A percentile compares a stretch with the other conserved stretches of the same genome.
These are phyloP conservation scores for Anagrus nilaparvatae DNA, from an alignment of 1,140 invertebrate genomes.

Conservation along the genomic window DNA sequence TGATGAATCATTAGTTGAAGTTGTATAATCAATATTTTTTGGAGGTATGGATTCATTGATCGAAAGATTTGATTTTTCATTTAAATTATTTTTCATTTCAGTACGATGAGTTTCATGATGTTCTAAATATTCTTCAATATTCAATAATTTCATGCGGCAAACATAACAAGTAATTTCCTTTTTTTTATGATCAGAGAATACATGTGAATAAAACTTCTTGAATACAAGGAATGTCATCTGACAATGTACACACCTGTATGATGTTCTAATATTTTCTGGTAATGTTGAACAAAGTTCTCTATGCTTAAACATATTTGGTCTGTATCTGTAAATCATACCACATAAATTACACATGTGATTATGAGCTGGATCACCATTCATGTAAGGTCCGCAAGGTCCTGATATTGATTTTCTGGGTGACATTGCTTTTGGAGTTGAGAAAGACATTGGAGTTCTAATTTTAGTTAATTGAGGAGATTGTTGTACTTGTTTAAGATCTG, in stretches of 20 bases:
- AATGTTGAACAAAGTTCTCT: conserved; percentile 25
- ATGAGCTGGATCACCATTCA: conserved; percentile 32
- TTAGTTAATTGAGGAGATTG: conserved; percentile 18
- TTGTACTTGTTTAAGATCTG: conserved; percentile 26
- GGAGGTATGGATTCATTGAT: not conserved
- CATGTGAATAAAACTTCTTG: conserved; percentile 34
- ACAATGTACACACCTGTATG: conserved; percentile 33
- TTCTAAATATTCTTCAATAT: conserved; percentile 24
- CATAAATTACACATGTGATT: conserved; percentile 36
- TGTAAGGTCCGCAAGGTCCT: conserved; percentile 23
- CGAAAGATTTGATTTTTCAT: not conserved
- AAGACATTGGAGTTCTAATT: conserved; percentile 12
- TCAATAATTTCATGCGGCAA: conserved; percentile 20
- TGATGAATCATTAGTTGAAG: not conserved
- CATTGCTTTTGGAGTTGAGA: not conserved
- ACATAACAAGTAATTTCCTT: conserved; percentile 28
- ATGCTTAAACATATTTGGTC: conserved; percentile 35
- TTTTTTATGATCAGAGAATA: conserved; percentile 26
- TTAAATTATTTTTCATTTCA: not conserved
- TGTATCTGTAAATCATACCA: conserved; percentile 39
- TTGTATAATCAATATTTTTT: not conserved
- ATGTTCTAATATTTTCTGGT: conserved; percentile 21
- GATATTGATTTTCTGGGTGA: not conserved
- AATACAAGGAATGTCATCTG: conserved; percentile 35
- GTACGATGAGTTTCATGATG: conserved; percentile 30